Evolutionary conservation across 2,888 invertebrate genomes (phyloP).

Genomic region (Lutraria lutraria): DNA sequence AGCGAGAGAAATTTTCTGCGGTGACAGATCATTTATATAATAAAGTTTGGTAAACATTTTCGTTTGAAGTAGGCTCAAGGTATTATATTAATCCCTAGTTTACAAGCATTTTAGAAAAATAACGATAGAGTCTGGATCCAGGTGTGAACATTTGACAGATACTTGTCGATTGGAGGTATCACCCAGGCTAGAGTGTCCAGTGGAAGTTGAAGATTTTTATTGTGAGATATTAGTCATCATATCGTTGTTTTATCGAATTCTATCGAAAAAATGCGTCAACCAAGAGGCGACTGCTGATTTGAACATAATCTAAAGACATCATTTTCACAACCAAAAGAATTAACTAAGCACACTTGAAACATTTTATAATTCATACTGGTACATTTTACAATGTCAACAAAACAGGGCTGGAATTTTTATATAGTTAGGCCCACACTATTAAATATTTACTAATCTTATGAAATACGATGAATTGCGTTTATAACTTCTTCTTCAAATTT

Average conservation of each 20-base stretch:
- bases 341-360: too few relatives aligned
- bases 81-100: constrained; percentile 59
- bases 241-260: background rate
- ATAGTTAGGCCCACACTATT: too few relatives aligned
- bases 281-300: background rate
- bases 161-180: constrained; percentile 25
- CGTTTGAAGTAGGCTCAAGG: constrained; percentile 59
- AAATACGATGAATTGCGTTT: too few relatives aligned
- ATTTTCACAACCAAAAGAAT: too few relatives aligned
- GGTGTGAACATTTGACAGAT: constrained; percentile 60
- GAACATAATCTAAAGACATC: too few relatives aligned
- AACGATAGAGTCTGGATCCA: constrained; percentile 49
- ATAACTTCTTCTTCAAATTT: too few relatives aligned
- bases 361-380: too few relatives aligned
- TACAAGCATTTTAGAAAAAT: constrained; percentile 56
- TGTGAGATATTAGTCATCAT: background rate
- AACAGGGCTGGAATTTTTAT: too few relatives aligned
- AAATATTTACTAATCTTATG: too few relatives aligned
- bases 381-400: too few relatives aligned
- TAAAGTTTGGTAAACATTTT: constrained; percentile 57
- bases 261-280: background rate
- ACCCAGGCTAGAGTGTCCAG: constrained; percentile 32
- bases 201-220: background rate
- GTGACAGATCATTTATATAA: constrained; percentile 53
- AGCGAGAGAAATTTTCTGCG: constrained; percentile 57